Base-by-base conservation (phyloP, 2,113 vertebrate genomes). In the Tauraco erythrolophus region DNA sequence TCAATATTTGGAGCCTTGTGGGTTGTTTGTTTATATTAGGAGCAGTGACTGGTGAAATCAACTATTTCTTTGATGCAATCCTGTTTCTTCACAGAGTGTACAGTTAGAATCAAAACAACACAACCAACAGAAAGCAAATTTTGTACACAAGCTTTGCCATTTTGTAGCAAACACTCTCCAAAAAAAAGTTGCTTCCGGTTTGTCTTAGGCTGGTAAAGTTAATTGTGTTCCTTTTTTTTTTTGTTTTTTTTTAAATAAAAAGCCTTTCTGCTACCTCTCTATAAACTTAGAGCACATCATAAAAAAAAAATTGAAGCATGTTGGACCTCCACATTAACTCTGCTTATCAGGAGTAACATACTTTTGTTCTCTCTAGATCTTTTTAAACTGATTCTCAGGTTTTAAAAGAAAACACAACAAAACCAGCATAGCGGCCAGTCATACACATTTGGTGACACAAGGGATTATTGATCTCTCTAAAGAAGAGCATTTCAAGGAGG, bases 331-430 rank as follows among this genome's bases (percentile, higher is more conserved):
- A 30, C 25, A 3, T 60, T n/a, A 61, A 45, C 70, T 88, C 62
- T 83, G 68, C 37, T 41, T 11, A 7, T 41, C 0, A 0, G 37
- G 16, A 61, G 9, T n/a, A 72, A 65, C 1, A 0, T 5, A 5
- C 39, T 77, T 85, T 2, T 56, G 23, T 77, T 77, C 43, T 15
- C 53, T 78, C 21, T 17, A 80, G 41, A 41, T 30, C 25, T 88
- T 71, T 88, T 56, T 17, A 35, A 81, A 90, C 28, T 33, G 23
- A 53, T 23, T 41, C 25, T 17, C 3, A 4, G 24, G 39, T 71
- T 92, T 74, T 57, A 48, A 83, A 89, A 77, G 58, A 50, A 65
- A 93, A 21, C 46, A 14, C 56, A 62, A 61, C 27, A 37, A 62
- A 89, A 19, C 9, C 27, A 53, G 14, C 58, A 5, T 7, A 78